Evolutionary conservation across 1,140 invertebrate species (phyloP), one percentile per base, ranked within the genome.

Genomic region (Papilio aristodemus): DNA sequence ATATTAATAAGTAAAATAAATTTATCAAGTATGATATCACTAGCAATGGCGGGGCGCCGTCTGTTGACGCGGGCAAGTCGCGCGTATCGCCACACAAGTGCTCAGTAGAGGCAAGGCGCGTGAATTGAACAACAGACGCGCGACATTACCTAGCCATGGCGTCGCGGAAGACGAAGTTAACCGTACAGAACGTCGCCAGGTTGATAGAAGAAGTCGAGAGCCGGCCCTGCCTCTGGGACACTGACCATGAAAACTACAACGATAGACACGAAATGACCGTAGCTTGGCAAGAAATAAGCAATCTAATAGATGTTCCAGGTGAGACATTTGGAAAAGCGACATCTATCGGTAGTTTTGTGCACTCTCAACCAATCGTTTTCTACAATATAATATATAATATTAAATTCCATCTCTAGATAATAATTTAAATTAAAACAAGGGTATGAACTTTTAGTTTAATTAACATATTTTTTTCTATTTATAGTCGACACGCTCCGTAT

Each of bases 201-300:
- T 59, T 84, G 0, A 83, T 86, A 50, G 63, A 75, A n/a, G 74
- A 79, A 70, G 63, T 85, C 0, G 77, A 75, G 41, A 76, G 68
- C 10, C 69, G 75, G 11, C 74, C 71, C 5, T 81, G 73, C 38
- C n/a, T 87, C 8, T 87, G 85, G 85, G 70, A 87, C 57, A 17
- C 57, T 8, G 68, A 79, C 0, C 54, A 82, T 19, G 63, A 72
- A 7, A 17, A 71, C n/a, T 80, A 85, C 70, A 80, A 78, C 32
- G 71, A 83, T 14, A 78, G 75, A 41, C 50, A 32, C 22, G 19
- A 22, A 1, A 38, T 72, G 0, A 46, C 70, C 0, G 39, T 13
- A 9, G 73, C 76, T 1, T 87, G 85, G 85, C 63, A 67, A 9
- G 68, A 83, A 7, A 75, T 84, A 14, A 39, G 74, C 14, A 58